Base-by-base conservation (phyloP, 2,113 vertebrate genomes). In the Tauraco erythrolophus region DNA sequence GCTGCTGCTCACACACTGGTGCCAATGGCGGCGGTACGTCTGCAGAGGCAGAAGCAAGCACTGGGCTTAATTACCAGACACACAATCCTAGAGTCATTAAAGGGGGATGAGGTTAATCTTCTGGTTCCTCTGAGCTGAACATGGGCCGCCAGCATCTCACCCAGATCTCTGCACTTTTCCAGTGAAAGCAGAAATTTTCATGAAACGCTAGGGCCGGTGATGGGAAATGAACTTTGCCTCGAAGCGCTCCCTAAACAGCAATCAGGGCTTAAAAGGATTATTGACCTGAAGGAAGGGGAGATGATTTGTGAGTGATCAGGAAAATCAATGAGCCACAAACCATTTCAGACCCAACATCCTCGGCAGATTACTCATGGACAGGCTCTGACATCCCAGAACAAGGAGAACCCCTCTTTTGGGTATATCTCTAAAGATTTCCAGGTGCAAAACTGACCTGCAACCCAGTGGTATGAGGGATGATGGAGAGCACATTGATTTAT, bases 141-240 rank as follows among this genome's bases (percentile, higher is more conserved):
- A 9, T 1, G 1, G 24, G 21, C n/a, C 70, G 12, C 6, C 75
- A n/a, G 64, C 45, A 17, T 60, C 60, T 45, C 0, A 1, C 46
- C 23, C 19, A 10, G 10, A 45, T 43, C 64, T 60, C 46, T 33
- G 43, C 5, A 4, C 31, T 78, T 92, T 66, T 35, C 60, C 51
- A 37, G 35, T 4, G 25, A 76, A 89, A 86, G 17, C 33, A 46
- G 77, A 76, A 75, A 39, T 35, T 43, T 39, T 51, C 21, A 19
- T 30, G 16, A 35, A 11, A 43, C 37, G 48, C 23, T 64, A 43
- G 30, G 2, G 4, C 62, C 43, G 62, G 25, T 51, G 75, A 53
- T 61, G 58, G 86, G 82, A 86, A 77, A 62, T 7, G 19, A 88
- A 21, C 33, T 93, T 91, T 54, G 46, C 37, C 50, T 92, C 60